Conservation (phyloP, 2,797 vertebrate genomes). For the Nannoperca australis region DNA sequence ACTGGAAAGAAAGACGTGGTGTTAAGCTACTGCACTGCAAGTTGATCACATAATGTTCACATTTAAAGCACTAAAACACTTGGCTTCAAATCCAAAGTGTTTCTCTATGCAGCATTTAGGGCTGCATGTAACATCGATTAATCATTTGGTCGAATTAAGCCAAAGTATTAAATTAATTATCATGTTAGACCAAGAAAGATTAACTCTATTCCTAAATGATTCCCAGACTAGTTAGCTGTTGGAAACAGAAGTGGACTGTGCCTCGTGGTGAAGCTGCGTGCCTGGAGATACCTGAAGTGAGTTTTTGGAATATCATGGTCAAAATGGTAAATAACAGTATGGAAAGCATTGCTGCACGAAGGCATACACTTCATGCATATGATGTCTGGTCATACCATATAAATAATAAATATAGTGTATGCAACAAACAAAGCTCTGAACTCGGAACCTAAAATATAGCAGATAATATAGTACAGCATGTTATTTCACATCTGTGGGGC, state of each 20-base stretch:
- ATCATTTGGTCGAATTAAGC: no score
- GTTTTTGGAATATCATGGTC: neutral
- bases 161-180: no score
- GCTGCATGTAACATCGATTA: no score
- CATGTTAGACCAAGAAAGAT: no score
- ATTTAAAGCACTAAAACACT: neutral
- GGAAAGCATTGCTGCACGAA: neutral
- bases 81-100: neutral
- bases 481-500: constrained; percentile 19
- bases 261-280: neutral
- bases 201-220: neutral
- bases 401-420: neutral
- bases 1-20: neutral
- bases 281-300: neutral
- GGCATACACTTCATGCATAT: neutral
- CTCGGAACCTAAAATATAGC: neutral
- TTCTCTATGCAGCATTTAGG: no score
- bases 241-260: neutral
- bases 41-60: neutral
- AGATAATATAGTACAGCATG: neutral
- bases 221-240: neutral
- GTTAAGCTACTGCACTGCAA: neutral
- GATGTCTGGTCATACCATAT: neutral
- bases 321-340: no score
- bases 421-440: neutral